Percentiles rank a stretch among this genome's conserved stretches.
Evolutionary conservation across 2,113 vertebrate genomes (phyloP).

Genomic region (Python bivittatus): DNA sequence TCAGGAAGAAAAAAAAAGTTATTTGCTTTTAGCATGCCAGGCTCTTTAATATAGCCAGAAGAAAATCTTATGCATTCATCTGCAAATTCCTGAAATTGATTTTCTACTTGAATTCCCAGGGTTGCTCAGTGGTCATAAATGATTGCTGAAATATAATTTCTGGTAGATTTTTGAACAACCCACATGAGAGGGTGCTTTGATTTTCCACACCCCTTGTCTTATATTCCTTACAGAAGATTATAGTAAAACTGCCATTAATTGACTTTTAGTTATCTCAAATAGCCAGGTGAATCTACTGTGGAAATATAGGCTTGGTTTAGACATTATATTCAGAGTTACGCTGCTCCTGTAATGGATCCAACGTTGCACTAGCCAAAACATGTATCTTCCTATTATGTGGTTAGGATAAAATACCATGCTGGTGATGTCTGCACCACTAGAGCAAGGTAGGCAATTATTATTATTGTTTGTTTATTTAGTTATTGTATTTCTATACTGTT

Average conservation of each 20-base stretch:
- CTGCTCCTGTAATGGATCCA: background rate
- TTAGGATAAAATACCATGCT: background rate
- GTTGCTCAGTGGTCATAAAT: constrained; percentile 57
- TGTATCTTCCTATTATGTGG: background rate
- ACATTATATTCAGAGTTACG: background rate
- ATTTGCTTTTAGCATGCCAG: constrained; percentile 28
- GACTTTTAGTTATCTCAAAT: constrained; percentile 5
- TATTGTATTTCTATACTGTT: background rate
- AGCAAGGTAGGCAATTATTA: background rate
- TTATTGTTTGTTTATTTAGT: background rate
- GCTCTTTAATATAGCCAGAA: constrained; percentile 36
- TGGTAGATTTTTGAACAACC: constrained; percentile 36
- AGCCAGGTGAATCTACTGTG: background rate
- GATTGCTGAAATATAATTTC: constrained; percentile 50
- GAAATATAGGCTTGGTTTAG: background rate
- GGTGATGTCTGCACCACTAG: background rate
- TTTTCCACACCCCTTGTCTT: constrained; percentile 16
- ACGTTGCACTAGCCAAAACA: background rate
- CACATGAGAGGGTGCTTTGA: constrained; percentile 21
- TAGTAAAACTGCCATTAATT: background rate
- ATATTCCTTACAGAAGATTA: background rate
- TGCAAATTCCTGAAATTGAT: constrained; percentile 53
- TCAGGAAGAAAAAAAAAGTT: background rate
- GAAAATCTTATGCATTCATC: constrained; percentile 46
- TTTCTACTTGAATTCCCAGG: constrained; percentile 58